Evolutionary conservation across 1,140 invertebrate species (phyloP).

Genomic region (Dendrolimus kikuchii): DNA sequence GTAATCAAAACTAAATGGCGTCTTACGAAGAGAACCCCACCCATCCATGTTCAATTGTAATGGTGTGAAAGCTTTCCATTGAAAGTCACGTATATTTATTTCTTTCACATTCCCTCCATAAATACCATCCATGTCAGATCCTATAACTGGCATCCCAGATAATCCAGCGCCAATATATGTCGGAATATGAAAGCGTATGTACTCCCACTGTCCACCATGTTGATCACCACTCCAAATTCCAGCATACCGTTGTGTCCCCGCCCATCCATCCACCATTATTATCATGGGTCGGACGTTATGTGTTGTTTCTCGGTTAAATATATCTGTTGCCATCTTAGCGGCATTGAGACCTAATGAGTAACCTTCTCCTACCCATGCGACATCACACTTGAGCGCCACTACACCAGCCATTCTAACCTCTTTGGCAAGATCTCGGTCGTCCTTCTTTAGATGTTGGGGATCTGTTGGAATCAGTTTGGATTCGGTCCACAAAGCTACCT

Average conservation of each 20-base stretch:
- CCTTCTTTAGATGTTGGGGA: conserved; percentile 52
- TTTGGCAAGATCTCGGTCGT: conserved; percentile 53
- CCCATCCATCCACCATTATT: conserved; percentile 66
- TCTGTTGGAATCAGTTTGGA: conserved; percentile 48
- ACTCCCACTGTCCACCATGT: conserved; percentile 86
- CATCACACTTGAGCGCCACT: conserved; percentile 57
- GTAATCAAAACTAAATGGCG: conserved; percentile 51
- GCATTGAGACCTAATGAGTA: conserved; percentile 58
- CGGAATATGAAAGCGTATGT: conserved; percentile 82
- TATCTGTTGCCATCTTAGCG: conserved; percentile 44
- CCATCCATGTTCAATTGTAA: conserved; percentile 64
- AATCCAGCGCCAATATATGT: conserved; percentile 78
- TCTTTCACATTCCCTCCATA: conserved; percentile 40
- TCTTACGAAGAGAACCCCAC: conserved; percentile 49
- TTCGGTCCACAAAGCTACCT: conserved; percentile 58
- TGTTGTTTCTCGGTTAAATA: conserved; percentile 35
- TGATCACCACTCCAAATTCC: conserved; percentile 91
- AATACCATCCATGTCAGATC: conserved; percentile 63
- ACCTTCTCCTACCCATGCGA: conserved; percentile 55
- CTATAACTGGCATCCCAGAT: conserved; percentile 50
- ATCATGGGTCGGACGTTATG: conserved; percentile 36
- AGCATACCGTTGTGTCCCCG: conserved; percentile 83
- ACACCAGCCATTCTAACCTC: conserved; percentile 47
- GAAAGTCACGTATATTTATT: conserved; percentile 54
- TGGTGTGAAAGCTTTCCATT: conserved; percentile 64